Evolutionary conservation across 2,888 invertebrate species (phyloP).

Genomic region (Fragum whitleyi): DNA sequence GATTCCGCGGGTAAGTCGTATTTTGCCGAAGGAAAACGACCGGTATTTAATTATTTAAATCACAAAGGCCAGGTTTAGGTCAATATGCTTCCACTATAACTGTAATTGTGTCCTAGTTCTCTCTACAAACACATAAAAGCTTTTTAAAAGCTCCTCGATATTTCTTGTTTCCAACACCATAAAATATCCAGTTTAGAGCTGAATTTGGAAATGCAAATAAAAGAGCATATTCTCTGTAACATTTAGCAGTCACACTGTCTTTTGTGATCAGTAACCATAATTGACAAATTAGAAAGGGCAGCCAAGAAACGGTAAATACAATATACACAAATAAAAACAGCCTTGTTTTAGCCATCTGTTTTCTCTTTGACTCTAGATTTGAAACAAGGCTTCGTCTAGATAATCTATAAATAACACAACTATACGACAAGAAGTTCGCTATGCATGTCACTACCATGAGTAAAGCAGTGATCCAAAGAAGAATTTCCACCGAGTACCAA

Average conservation of each 20-base stretch:
- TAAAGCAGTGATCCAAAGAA: neutral
- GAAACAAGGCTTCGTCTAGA: neutral
- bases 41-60: too few relatives aligned
- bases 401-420: neutral
- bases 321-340: neutral
- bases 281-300: neutral
- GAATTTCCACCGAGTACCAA: neutral
- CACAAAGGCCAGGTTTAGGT: too few relatives aligned
- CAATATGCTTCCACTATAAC: too few relatives aligned
- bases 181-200: neutral
- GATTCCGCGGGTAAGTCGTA: too few relatives aligned
- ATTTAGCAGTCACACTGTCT: neutral
- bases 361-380: neutral
- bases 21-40: too few relatives aligned
- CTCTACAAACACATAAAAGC: neutral
- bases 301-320: neutral
- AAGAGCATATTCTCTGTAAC: slow-evolving; percentile 1
- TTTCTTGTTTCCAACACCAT: slow-evolving; percentile 4
- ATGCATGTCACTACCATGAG: neutral
- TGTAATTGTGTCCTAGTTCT: too few relatives aligned
- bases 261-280: neutral
- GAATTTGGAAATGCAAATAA: neutral
- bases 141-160: neutral
- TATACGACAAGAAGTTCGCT: neutral
- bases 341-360: neutral